Base-by-base conservation (phyloP, 2,113 vertebrate genomes). In the Cynopterus brachyotis region DNA sequence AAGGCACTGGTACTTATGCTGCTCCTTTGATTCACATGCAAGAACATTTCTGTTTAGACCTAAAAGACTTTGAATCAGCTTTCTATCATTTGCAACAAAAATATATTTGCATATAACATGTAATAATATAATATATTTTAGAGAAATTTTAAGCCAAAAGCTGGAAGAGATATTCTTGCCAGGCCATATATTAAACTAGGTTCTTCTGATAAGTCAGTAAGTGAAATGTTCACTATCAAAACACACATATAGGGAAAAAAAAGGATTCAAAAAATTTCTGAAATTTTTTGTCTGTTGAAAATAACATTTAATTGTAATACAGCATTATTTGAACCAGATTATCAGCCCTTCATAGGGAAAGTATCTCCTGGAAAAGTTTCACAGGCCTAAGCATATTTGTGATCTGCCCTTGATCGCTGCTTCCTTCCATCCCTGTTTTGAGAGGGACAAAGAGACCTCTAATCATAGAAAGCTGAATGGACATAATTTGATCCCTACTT, bases 71-170 rank as follows among this genome's bases (percentile, higher is more conserved):
- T 79, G 20, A 88, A 84, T 73, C 26, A 45, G n/a, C 16, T 84
- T 91, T 91, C 87, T 69, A 26, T 93, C 20, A 47, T 79, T 89
- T 82, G 30, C 16, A 86, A 89, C 55, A 62, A 82, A 87, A 94
- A 94, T 0, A 35, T 20, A 72, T 20, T 6, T 45, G 26, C 30
- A 62, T 90, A 85, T 62, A 55, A 32, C 64, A n/a, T 22, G 13
- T 86, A 75, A 60, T 30, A 9, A 60, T 3, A 75, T 24, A 62
- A 60, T 9, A 42, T 59, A 59, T 66, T 76, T 87, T 69, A 37
- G 20, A 84, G 47, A 20, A 62, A 83, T 62, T 76, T 92, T 55
- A 76, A 82, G 45, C 30, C 50, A 1, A 0, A 91, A 88, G 37
- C 81, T 42, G 76, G 40, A 60, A 75, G 53, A 86, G 16, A 35